phyloP scores from a whole-genome alignment of 2,888 invertebrate genomes.

The Saturnia japonica region DNA sequence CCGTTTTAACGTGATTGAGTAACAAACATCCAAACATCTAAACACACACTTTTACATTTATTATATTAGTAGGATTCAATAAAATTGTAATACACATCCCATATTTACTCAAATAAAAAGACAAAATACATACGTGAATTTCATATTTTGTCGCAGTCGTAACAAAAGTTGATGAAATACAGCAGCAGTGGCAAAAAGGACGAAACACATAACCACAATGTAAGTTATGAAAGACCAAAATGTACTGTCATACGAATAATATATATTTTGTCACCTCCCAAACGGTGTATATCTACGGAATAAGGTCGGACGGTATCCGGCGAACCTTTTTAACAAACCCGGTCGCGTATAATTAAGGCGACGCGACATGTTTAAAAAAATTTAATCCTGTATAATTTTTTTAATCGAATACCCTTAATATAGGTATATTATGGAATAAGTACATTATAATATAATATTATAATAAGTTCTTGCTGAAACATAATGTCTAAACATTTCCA shows the following conservation, averaged over 20 bases:
- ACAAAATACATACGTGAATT: not conserved
- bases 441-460: too few species aligned
- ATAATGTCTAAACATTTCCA: not conserved
- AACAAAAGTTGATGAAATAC: slow-evolving; percentile 14
- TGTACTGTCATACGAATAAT: slow-evolving; percentile 10
- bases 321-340: slow-evolving; percentile 9
- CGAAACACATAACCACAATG: slow-evolving; percentile 6
- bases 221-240: slow-evolving; percentile 9
- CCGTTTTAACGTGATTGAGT: too few species aligned
- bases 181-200: slow-evolving; percentile 4
- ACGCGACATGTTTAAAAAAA: not conserved
- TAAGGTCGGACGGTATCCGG: not conserved
- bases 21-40: too few species aligned
- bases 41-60: too few species aligned
- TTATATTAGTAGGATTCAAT: too few species aligned
- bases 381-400: not conserved
- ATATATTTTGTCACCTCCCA: slow-evolving; percentile 13
- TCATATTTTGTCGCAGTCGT: not conserved
- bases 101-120: not conserved
- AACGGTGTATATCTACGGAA: slow-evolving; percentile 14
- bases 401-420: not conserved
- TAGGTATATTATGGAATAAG: not conserved
- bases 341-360: slow-evolving; percentile 10
- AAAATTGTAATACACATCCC: not conserved
- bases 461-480: not conserved